phyloP scores from a whole-genome alignment of 2,113 vertebrate genomes.

The Tricholaema leucomelas region DNA sequence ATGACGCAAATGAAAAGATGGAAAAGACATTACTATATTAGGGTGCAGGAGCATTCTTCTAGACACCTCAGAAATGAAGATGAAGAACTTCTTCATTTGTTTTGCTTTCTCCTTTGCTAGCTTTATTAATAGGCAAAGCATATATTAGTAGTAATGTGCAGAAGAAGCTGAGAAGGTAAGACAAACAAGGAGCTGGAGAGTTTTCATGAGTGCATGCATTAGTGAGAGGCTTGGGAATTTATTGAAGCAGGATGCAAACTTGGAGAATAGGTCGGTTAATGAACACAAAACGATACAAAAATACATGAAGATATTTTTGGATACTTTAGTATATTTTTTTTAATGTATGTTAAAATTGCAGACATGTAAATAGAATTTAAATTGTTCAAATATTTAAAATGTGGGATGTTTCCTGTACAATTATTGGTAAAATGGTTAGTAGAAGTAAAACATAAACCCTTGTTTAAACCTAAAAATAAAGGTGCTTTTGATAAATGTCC shows the following conservation, averaged over 20 bases:
- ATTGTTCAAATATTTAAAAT: not conserved
- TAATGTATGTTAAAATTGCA: not conserved
- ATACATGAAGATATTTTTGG: not conserved
- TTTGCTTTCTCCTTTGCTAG: not conserved
- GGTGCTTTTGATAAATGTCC: not conserved
- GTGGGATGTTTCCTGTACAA: not conserved
- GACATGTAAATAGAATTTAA: not conserved
- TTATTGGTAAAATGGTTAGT: not conserved
- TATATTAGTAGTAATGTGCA: not conserved
- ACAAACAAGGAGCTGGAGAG: not conserved
- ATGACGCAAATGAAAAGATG: not conserved
- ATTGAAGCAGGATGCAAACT: not conserved
- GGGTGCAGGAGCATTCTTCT: not conserved
- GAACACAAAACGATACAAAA: not conserved
- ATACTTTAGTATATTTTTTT: not conserved
- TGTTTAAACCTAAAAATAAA: not conserved
- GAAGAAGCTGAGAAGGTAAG: not conserved
- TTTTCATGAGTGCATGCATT: not conserved
- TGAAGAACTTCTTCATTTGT: not conserved
- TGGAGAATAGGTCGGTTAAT: not conserved
- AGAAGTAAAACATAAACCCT: not conserved
- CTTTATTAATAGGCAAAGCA: not conserved
- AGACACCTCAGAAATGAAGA: not conserved
- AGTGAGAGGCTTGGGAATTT: not conserved
- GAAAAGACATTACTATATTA: not conserved